Conservation (phyloP, 2,797 vertebrate genomes). For the Halcyon leucocephala region DNA sequence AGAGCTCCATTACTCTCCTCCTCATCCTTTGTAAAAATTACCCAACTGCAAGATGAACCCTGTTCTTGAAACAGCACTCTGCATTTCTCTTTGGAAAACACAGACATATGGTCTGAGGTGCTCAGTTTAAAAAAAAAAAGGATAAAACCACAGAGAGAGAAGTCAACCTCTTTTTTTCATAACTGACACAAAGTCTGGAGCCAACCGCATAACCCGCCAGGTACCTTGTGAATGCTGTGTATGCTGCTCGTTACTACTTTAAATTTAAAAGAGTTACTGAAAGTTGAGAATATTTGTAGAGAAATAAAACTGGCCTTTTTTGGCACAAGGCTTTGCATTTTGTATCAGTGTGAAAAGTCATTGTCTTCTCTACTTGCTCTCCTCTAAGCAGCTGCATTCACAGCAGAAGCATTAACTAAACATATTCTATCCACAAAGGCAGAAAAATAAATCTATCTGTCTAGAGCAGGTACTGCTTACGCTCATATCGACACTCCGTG, state of each 20-base stretch:
- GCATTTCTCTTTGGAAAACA: background rate
- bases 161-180: background rate
- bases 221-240: background rate
- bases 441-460: background rate
- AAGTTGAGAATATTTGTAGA: background rate
- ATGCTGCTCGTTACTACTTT: background rate
- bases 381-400: background rate
- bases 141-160: background rate
- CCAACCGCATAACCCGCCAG: background rate
- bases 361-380: background rate
- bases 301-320: background rate
- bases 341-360: background rate
- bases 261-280: background rate
- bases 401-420: background rate
- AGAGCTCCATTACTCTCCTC: conserved; percentile 20
- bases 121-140: background rate
- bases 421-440: background rate
- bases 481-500: accelerated
- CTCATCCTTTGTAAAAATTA: conserved; percentile 1
- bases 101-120: background rate
- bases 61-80: background rate
- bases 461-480: background rate
- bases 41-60: background rate
- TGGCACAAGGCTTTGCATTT: background rate
- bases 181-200: background rate